Base-by-base conservation (phyloP, 2,888 invertebrate genomes). In the Pammene aurita region DNA sequence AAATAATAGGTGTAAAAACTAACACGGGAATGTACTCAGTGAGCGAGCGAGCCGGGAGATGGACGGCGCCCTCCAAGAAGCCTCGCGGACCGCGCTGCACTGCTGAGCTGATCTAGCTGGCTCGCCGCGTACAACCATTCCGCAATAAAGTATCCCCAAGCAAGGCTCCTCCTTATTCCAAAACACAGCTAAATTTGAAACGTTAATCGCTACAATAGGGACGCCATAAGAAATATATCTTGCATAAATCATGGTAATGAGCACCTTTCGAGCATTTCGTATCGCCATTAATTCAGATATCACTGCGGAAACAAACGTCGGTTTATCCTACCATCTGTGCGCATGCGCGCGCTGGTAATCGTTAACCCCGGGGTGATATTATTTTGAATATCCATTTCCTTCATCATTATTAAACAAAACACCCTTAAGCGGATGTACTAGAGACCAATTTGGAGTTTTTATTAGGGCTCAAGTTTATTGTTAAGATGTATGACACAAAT, bases 1-100 rank as follows among this genome's bases (percentile, higher is more conserved):
- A 92, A 92, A 92, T 92, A 92, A 92, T 92, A 92, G 92, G 92
- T 92, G 92, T 92, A 92, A 92, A 92, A 92, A 92, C 91, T 92
- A 91, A 92, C 92, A 92, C 89, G 92, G 86, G 92, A 92, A 91
- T 92, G 92, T 92, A 92, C 92, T 92, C 92, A 92, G 92, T 89
- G 90, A 88, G 84, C 87, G 88, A 82, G 86, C 86, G 85, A 82
- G 84, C 83, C 82, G 84, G 82, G 88, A 89, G 91, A 91, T 89
- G 90, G 90, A 91, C 91, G 90, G 84, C 83, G 73, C 72, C 74
- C 72, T 72, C 76, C 75, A 73, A 66, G 72, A 71, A 72, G 68
- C 65, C 66, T 67, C 60, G 71, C 71, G 69, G 74, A 77, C 75
- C 76, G 76, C 76, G 77, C 75, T 72, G 72, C 76, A 69, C 62